Conservation (phyloP, 2,888 invertebrate genomes). For the Cryptocephalus primarius region DNA sequence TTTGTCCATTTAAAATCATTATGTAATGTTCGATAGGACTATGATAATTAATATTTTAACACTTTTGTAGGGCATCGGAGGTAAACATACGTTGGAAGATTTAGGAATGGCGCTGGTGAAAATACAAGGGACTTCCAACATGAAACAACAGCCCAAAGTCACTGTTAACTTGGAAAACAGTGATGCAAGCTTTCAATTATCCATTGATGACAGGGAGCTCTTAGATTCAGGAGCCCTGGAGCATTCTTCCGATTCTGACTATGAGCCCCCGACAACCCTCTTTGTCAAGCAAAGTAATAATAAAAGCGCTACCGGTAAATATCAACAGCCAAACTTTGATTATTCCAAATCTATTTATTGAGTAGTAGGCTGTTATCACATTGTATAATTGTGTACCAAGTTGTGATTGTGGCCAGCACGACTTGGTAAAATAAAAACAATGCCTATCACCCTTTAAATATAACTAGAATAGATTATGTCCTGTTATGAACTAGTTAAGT, state of each 20-base stretch:
- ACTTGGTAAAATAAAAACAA: no score
- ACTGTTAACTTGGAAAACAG: constrained; percentile 2
- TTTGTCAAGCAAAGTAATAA: background rate
- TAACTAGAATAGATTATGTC: no score
- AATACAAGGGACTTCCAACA: constrained; percentile 24
- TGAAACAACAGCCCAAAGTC: constrained; percentile 3
- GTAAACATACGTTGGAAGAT: constrained; percentile 21
- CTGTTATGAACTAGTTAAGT: no score
- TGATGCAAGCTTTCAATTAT: constrained; percentile 12
- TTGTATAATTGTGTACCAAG: no score
- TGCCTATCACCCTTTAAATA: no score
- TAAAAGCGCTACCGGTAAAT: no score
- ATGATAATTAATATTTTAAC: background rate
- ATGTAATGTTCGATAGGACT: no score
- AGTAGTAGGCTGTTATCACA: no score
- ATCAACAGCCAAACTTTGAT: no score
- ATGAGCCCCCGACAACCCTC: constrained; percentile 22
- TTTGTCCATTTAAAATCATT: no score
- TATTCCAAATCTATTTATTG: no score
- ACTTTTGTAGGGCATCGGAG: constrained; percentile 6
- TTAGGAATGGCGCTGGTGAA: constrained; percentile 34
- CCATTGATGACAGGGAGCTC: constrained; percentile 11
- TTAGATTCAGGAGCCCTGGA: constrained; percentile 29
- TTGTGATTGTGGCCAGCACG: no score
- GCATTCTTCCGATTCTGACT: constrained; percentile 31